Evolutionary conservation across 2,113 vertebrate species (phyloP).

Genomic region (Trogon melanurus): DNA sequence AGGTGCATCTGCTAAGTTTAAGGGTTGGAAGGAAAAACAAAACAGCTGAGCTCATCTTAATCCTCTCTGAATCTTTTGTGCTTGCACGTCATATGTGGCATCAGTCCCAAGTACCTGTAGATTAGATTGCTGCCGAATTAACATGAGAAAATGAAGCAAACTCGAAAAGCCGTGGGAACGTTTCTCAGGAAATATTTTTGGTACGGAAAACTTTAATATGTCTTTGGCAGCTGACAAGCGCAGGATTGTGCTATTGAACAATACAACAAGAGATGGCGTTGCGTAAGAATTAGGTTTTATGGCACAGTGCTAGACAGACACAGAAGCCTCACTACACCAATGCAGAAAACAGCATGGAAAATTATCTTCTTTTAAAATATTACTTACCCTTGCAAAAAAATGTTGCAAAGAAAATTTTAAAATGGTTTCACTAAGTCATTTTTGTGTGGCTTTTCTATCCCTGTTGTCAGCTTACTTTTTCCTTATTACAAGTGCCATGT

Average conservation of each 20-base stretch:
- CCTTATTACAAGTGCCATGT: background rate
- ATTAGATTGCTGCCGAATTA: background rate
- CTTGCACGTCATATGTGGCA: background rate
- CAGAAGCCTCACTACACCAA: background rate
- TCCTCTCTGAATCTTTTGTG: background rate
- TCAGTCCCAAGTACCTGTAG: background rate
- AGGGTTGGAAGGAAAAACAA: background rate
- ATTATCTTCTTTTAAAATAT: background rate
- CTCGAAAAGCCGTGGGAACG: background rate
- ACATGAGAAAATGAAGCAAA: background rate
- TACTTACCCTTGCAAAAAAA: background rate
- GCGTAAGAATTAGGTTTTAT: background rate
- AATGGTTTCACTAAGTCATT: background rate
- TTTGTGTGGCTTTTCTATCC: background rate
- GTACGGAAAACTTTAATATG: background rate
- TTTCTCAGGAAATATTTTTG: background rate
- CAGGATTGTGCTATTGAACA: background rate
- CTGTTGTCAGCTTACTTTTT: background rate
- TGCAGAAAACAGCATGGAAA: background rate
- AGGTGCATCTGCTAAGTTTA: background rate
- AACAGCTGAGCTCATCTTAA: background rate
- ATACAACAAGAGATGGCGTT: background rate
- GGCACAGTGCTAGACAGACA: background rate
- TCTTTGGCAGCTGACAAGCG: background rate
- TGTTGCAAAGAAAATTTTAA: background rate